phyloP scores from a whole-genome alignment of 2,888 invertebrate species.

The Tetheella fluctuosa region DNA sequence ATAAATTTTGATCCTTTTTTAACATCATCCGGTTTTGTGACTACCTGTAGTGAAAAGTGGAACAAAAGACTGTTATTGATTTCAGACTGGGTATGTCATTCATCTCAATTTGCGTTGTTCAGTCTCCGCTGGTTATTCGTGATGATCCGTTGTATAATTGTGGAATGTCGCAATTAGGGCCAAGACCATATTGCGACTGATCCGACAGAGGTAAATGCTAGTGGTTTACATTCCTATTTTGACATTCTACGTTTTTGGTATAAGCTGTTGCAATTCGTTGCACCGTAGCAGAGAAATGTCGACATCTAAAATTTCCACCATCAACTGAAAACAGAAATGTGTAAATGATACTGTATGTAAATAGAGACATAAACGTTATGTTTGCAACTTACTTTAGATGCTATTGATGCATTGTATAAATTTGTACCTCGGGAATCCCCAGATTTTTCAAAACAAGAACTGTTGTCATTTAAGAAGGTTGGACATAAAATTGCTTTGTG shows the following conservation, averaged over 20 bases:
- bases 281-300: constrained; percentile 17
- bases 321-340: not conserved
- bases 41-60: constrained; percentile 32
- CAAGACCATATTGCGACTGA: constrained; percentile 34
- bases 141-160: constrained; percentile 32
- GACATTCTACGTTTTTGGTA: constrained; percentile 16
- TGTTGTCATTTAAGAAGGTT: not conserved
- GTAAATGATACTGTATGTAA: not conserved
- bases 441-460: not conserved
- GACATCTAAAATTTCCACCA: not conserved
- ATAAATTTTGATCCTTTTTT: not conserved
- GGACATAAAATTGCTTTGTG: not conserved
- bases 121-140: constrained; percentile 15
- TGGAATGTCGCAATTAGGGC: constrained; percentile 36
- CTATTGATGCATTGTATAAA: not conserved
- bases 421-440: not conserved
- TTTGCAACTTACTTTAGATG: not conserved
- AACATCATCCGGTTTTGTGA: not conserved
- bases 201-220: constrained; percentile 20
- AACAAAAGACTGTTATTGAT: constrained; percentile 53
- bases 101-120: constrained; percentile 25
- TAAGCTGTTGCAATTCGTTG: constrained; percentile 20
- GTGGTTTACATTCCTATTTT: constrained; percentile 28
- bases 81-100: constrained; percentile 51
- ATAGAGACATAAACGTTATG: not conserved